Conservation (phyloP, 2,797 vertebrate genomes). For the Tenualosa ilisha region DNA sequence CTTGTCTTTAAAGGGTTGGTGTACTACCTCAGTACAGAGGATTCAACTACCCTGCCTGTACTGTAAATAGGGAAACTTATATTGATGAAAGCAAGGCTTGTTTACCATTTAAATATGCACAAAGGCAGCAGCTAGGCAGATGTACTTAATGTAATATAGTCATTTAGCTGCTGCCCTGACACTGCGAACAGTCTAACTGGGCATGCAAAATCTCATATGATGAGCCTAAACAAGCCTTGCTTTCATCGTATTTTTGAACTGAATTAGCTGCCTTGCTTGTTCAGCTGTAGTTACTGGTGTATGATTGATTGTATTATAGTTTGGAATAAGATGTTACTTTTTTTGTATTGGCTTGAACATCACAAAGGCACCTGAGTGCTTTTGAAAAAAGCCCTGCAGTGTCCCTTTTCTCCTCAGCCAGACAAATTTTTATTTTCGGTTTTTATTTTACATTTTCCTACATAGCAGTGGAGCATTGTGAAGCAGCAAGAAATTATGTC, state of each 20-base stretch:
- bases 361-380: constrained; percentile 94
- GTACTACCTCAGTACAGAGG: constrained; percentile 99
- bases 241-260: constrained; percentile 99
- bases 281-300: constrained; percentile 99
- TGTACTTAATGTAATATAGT: constrained; percentile 98
- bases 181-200: constrained; percentile 91
- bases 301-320: constrained; percentile 85
- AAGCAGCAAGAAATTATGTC: constrained; percentile 64
- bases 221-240: constrained; percentile 97
- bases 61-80: constrained; percentile 99
- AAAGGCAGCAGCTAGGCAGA: constrained; percentile 91
- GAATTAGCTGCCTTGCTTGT: constrained; percentile 99
- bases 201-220: constrained; percentile 97
- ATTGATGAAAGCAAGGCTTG: constrained; percentile 99
- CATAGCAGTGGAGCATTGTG: constrained; percentile 24
- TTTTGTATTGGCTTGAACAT: constrained; percentile 99
- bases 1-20: constrained; percentile 99
- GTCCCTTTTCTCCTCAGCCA: constrained; percentile 89
- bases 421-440: constrained; percentile 63
- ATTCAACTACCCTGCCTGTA: constrained; percentile 99
- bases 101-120: constrained; percentile 95
- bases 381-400: constrained; percentile 96
- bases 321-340: constrained; percentile 99
- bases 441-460: constrained; percentile 66
- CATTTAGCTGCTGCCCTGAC: constrained; percentile 92